Base-by-base conservation (phyloP, 2,797 vertebrate species). In the Gephyroberyx darwinii region DNA sequence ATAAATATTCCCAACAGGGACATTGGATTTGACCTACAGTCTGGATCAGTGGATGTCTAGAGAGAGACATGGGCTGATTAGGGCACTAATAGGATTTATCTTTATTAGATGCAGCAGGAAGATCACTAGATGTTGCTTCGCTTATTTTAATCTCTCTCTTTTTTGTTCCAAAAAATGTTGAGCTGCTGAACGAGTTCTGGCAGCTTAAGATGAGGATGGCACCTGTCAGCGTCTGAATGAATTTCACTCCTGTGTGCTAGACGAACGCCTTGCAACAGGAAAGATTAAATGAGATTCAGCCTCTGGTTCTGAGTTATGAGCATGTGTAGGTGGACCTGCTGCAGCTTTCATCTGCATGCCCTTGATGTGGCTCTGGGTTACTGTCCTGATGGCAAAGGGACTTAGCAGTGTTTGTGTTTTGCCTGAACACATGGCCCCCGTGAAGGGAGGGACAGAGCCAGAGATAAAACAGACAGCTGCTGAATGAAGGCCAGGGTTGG, bases 381-480 rank as follows among this genome's bases (percentile, higher is more conserved):
- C 9, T 33, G 35, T 63, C 19, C 45, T 69, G 16, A 17, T 22
- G 59, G 39, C 20, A 16, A 17, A 31, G 31, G 54, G 39, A 13
- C 41, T 43, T 12, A 43, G 41, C 41, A 14, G 41, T 43, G 41
- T 43, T 26, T 26, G 58, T 43, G 48, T 76, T 66, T 52, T 14
- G 51, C 31, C 43, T 31, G 13, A 61, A 56, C 77, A 73, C 66
- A 65, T 61, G 84, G 26, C 3, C 19, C 33, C 10, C 56, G 16
- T 2, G 79, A 62, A 47, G 48, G 41, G 31, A 57, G 35, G 39
- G 31, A 41, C 9, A n/a, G 54, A 19, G 67, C 39, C 69, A 52
- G 47, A 41, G 70, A 67, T 58, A 55, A 58, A 35, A 37, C 37
- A 7, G 61, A 78, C 91, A 92, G 91, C 90, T 92, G 92, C 77